Evolutionary conservation across 2,888 invertebrate genomes (phyloP), one percentile per base, ranked within the genome.

Genomic region (Hylaea fasciaria): DNA sequence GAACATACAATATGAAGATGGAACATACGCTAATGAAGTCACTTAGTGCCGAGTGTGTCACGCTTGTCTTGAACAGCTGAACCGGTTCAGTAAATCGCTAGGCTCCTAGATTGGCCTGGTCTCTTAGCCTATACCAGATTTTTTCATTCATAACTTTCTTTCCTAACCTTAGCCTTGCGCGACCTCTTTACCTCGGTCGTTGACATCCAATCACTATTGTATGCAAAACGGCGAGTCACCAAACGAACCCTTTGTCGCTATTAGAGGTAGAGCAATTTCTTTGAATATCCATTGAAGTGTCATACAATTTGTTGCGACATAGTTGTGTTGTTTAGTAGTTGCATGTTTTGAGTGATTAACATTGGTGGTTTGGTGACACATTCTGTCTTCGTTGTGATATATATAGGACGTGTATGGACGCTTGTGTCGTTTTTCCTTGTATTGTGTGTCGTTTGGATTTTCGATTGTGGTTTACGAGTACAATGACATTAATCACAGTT

Each of bases 131-230:
- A 32, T 28, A 40, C 22, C 32, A 14, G 13, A n/a, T 46, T 59
- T 53, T 59, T 60, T 54, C 55, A 56, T 52, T 51, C 43, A 50
- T 47, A 50, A 56, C 61, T 61, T 61, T 56, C 61, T 56, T 46
- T 47, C 58, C 59, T 70, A 70, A 67, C 69, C 69, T 71, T 70
- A 65, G 69, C 71, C 72, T 71, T 70, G 70, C 40, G 16, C 55
- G 64, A 62, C 66, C 66, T 47, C 60, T 14, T 57, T 66, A 54
- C n/a, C 35, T 43, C 45, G 71, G 69, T 71, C 73, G 61, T 54
- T 56, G 73, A 71, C 72, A 57, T 59, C 62, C 63, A 52, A 63
- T 57, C 58, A 61, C 49, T 61, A 75, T 75, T 75, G 74, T 75
- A 75, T 75, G 74, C 70, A 71, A 75, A 71, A 52, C 28, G 5